These are phyloP conservation scores for Vireo griseus DNA, from an alignment of 2,797 vertebrate species.

Conservation along the genomic window DNA sequence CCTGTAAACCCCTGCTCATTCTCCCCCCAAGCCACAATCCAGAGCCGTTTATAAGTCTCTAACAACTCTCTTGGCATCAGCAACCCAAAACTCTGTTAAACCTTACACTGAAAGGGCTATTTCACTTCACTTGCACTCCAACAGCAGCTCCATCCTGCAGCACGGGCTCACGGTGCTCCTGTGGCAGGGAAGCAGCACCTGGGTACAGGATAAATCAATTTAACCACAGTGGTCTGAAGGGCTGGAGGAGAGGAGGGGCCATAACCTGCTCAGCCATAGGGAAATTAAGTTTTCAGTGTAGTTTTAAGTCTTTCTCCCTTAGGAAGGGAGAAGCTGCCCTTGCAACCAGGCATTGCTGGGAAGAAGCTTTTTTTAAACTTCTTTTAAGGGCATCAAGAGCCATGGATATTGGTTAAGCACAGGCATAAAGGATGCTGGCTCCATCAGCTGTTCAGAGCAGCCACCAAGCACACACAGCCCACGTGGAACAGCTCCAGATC, in stretches of 20 bases:
- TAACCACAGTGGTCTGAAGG: neutral
- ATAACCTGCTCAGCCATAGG: accelerated
- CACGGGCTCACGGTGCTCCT: neutral
- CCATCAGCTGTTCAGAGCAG: neutral
- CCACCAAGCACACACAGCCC: neutral
- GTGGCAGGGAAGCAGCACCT: accelerated
- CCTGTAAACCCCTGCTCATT: neutral
- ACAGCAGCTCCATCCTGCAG: neutral
- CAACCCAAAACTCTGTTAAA: neutral
- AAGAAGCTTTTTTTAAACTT: neutral
- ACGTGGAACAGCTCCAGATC: neutral
- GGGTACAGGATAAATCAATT: neutral
- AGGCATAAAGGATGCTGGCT: neutral
- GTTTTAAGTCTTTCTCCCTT: neutral
- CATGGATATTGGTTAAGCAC: accelerated
- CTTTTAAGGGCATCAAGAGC: neutral
- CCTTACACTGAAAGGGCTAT: neutral
- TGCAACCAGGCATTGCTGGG: neutral
- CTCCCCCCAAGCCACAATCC: neutral
- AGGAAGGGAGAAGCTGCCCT: neutral
- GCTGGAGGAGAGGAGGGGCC: accelerated
- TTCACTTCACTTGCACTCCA: neutral
- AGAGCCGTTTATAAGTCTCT: neutral
- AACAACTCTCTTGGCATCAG: neutral
- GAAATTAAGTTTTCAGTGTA: neutral